These are phyloP conservation scores for Colletes collaris DNA, from an alignment of 2,888 invertebrate species.

Conservation along the genomic window DNA sequence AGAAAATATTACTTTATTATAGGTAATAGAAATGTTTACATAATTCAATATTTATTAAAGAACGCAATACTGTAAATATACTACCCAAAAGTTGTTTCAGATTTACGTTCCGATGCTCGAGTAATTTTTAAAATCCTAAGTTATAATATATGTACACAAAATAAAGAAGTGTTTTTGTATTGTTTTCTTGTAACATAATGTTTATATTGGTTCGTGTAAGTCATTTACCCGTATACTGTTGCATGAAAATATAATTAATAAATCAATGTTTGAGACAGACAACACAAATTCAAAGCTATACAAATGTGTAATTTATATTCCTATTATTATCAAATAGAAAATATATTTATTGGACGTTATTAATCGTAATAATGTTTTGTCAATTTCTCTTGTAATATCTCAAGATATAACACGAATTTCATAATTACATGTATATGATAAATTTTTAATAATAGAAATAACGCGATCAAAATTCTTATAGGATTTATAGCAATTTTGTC, in stretches of 20 bases:
- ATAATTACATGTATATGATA: neutral
- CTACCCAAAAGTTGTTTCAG: neutral
- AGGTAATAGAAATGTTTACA: constrained; percentile 59
- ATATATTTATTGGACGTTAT: neutral
- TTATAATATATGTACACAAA: constrained; percentile 2
- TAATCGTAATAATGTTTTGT: neutral
- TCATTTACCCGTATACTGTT: constrained; percentile 5
- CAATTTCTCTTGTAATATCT: no score
- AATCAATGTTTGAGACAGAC: neutral
- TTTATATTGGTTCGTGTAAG: constrained; percentile 1
- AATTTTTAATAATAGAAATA: no score
- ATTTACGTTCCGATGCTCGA: constrained; percentile 5
- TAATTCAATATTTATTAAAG: constrained; percentile 35
- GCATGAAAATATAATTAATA: constrained; percentile 3
- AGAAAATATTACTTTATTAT: constrained; percentile 64
- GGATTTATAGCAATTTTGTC: no score
- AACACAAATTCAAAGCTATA: neutral
- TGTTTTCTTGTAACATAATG: neutral
- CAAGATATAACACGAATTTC: neutral
- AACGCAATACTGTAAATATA: constrained; percentile 37
- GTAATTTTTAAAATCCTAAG: constrained; percentile 6
- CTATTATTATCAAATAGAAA: neutral
- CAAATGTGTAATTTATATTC: neutral
- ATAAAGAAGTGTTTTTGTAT: neutral
- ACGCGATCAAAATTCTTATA: no score